Base-by-base conservation (phyloP, 2,113 vertebrate species). In the Furnarius figulus region DNA sequence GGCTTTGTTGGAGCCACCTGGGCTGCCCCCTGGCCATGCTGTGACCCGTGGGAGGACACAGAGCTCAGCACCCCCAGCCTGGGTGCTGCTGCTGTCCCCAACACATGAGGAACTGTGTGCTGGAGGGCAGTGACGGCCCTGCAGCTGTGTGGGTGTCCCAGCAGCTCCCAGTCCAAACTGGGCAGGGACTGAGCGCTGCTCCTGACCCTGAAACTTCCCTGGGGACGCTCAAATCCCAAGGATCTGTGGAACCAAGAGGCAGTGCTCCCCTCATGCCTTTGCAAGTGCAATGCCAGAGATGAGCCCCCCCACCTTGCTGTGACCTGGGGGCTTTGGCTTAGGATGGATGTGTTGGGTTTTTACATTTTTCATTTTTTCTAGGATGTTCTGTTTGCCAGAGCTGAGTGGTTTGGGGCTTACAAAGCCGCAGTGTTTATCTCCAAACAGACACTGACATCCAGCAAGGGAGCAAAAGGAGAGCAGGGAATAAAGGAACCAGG, bases 371-470 rank as follows among this genome's bases (percentile, higher is more conserved):
- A 1, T 56, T 70, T 74, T 66, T 40, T 49, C 15, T 5, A 6
- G 24, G 33, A 24, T 1, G 3, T 2, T 2, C 17, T 14, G 0
- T 8, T 42, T 88, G 37, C 46, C 5, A 0, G 24, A 53, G 37
- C 35, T 12, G 5, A 18, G 49, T 40, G 40, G 13, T 42, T 84
- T 53, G 31, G 46, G 37, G 28, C 86, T 86, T 50, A 62, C 6
- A 5, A 35, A 58, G 56, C 35, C 2, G 3, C 52, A n/a, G 6
- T 5, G 1, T 42, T 83, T 40, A 9, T 73, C 14, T 78, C 52
- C 39, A 16, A 10, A 47, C 22, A 62, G n/a, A 12, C 5, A 3
- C 31, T 1, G 44, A 7, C 0, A 1, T 46, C 72, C 2, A 0
- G 24, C 35, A 50, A 33, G 28, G n/a, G 15, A 71, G 39, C 46